Evolutionary conservation across 2,113 vertebrate genomes (phyloP).

Genomic region (Xiphophorus maculatus): DNA sequence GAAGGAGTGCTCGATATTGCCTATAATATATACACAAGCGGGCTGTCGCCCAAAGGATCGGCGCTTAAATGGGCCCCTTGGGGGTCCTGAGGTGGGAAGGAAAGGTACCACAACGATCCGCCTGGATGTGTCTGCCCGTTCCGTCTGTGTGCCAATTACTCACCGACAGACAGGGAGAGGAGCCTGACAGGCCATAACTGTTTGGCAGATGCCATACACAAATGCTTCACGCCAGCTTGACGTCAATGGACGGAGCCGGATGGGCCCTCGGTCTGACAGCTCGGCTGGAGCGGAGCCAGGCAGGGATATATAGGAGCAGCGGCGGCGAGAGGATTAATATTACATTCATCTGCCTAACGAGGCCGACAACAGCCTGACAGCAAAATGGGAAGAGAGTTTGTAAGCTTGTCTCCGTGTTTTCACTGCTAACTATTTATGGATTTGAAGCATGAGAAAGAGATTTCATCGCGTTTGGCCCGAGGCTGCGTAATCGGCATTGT

Average conservation of each 20-base stretch:
- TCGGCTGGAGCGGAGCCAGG: slow-evolving; percentile 71
- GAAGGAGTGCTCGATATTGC: slow-evolving; percentile 79
- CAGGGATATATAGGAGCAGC: slow-evolving; percentile 62
- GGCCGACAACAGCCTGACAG: slow-evolving; percentile 61
- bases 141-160: slow-evolving; percentile 80
- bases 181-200: slow-evolving; percentile 73
- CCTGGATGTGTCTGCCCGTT: slow-evolving; percentile 76
- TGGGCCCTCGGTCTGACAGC: slow-evolving; percentile 72
- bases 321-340: slow-evolving; percentile 62
- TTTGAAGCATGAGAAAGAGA: slow-evolving; percentile 31
- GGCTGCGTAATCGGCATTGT: slow-evolving; percentile 61
- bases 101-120: slow-evolving; percentile 74
- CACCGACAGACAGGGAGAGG: slow-evolving; percentile 72
- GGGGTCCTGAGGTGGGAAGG: slow-evolving; percentile 69
- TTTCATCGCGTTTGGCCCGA: slow-evolving; percentile 46
- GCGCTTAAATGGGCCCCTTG: slow-evolving; percentile 77
- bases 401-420: slow-evolving; percentile 46
- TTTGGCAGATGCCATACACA: slow-evolving; percentile 82
- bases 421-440: slow-evolving; percentile 63
- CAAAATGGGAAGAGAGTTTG: slow-evolving; percentile 64
- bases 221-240: slow-evolving; percentile 64
- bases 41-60: slow-evolving; percentile 65
- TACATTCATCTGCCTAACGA: slow-evolving; percentile 68
- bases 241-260: slow-evolving; percentile 55
- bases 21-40: slow-evolving; percentile 80